Conservation (phyloP, 1,140 invertebrate genomes). For the Drosophila sulfurigaster region DNA sequence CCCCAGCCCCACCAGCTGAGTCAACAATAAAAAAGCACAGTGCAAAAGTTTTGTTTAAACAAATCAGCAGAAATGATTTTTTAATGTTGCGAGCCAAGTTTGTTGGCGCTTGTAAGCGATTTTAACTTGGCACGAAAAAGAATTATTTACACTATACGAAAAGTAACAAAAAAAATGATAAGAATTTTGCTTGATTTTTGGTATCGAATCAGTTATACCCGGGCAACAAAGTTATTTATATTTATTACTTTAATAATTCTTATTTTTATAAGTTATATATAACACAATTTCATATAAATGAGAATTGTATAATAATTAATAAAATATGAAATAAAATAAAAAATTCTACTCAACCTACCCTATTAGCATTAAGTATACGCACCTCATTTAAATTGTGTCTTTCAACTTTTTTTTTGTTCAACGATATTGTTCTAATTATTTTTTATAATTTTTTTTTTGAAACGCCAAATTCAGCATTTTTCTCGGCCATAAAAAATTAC, state of each 20-base stretch:
- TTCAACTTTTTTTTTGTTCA: slow-evolving; percentile 8
- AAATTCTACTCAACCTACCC: neutral
- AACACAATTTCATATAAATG: too few species aligned
- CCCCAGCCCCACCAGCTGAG: slow-evolving; percentile 56
- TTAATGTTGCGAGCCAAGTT: slow-evolving; percentile 60
- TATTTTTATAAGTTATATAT: too few species aligned
- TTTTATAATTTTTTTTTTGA: slow-evolving; percentile 16
- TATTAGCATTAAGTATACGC: neutral
- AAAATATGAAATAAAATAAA: neutral
- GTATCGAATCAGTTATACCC: neutral
- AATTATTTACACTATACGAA: slow-evolving; percentile 48
- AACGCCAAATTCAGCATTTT: slow-evolving; percentile 23
- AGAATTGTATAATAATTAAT: neutral
- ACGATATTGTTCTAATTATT: slow-evolving; percentile 31
- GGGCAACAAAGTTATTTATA: neutral
- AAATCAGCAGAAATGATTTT: slow-evolving; percentile 71
- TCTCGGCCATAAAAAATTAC: slow-evolving; percentile 1
- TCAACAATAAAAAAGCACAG: slow-evolving; percentile 54
- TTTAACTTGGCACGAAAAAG: slow-evolving; percentile 47
- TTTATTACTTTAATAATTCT: too few species aligned
- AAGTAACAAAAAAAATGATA: slow-evolving; percentile 21
- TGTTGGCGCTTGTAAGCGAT: slow-evolving; percentile 72
- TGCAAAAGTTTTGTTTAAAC: slow-evolving; percentile 59
- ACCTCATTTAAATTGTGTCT: neutral
- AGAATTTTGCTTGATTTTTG: neutral